A percentile compares a stretch with the other conserved stretches of the same genome.
Conservation (phyloP, 2,113 vertebrate species). For the Nannobrachium achirus region DNA sequence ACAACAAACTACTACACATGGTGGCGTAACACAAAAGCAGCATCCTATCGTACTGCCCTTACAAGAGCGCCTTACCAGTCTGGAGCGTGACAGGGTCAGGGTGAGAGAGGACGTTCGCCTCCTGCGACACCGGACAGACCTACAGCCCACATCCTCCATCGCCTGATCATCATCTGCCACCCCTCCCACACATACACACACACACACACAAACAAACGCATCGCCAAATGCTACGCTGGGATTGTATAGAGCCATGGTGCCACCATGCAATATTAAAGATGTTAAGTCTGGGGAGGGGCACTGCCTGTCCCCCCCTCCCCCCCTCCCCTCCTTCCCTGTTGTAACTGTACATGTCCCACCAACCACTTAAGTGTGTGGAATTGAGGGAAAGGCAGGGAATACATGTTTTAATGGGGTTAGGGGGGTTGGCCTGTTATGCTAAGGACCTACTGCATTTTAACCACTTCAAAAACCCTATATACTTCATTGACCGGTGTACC, state of each 20-base stretch:
- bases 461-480: no score
- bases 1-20: conserved; percentile 1
- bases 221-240: background rate
- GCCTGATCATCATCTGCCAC: background rate
- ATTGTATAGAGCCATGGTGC: conserved; percentile 28
- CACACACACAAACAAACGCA: background rate
- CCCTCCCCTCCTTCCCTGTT: background rate
- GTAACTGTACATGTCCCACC: no score
- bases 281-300: conserved; percentile 59
- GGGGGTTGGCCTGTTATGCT: no score
- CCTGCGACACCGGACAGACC: conserved; percentile 46
- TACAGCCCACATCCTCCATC: conserved; percentile 61
- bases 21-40: no score
- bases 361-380: no score
- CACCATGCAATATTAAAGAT: conserved; percentile 73
- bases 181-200: conserved; percentile 10
- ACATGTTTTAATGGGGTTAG: no score
- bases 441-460: no score
- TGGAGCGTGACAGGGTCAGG: conserved; percentile 24
- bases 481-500: no score
- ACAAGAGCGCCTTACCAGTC: conserved; percentile 55
- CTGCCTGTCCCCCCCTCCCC: conserved; percentile 25
- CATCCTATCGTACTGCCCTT: background rate
- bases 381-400: no score
- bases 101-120: conserved; percentile 61